A percentile compares a stretch with the other conserved stretches of the same genome.
phyloP scores from a whole-genome alignment of 2,113 vertebrate genomes.

The Corythornis madagascariensis region DNA sequence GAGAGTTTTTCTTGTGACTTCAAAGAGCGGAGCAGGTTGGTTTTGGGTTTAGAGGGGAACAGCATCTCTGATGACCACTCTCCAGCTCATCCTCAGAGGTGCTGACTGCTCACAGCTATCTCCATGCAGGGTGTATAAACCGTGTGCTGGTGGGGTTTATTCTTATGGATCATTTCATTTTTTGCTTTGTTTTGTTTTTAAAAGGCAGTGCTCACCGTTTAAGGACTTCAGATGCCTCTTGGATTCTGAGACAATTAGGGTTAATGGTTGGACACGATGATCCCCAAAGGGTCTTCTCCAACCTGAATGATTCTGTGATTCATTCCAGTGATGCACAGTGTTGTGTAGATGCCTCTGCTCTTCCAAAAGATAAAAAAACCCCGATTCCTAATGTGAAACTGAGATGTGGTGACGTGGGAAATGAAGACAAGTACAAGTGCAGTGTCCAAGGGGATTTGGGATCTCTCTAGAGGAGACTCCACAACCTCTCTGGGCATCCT shows the following conservation, averaged over 20 bases:
- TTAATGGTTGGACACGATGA: too few species aligned
- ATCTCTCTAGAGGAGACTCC: too few species aligned
- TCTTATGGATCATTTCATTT: background rate
- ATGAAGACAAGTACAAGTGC: background rate
- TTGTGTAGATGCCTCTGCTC: background rate
- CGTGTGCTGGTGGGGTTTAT: background rate
- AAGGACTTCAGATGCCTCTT: background rate
- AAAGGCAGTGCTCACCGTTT: too few species aligned
- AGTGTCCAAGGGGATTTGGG: too few species aligned
- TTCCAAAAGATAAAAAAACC: background rate
- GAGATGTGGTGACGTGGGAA: background rate
- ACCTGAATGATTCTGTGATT: background rate
- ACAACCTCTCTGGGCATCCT: too few species aligned
- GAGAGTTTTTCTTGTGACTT: background rate
- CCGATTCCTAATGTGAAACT: background rate
- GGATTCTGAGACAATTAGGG: background rate
- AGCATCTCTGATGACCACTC: background rate
- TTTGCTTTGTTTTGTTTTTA: background rate
- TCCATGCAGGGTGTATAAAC: rapidly evolving
- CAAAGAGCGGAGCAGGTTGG: background rate
- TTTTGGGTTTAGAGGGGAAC: background rate
- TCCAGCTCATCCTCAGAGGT: background rate
- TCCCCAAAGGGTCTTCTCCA: too few species aligned
- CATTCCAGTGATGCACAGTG: background rate
- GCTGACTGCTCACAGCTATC: rapidly evolving